These are phyloP conservation scores for Phanerotoma sp. DNA, from an alignment of 2,888 invertebrate species.

Conservation along the genomic window DNA sequence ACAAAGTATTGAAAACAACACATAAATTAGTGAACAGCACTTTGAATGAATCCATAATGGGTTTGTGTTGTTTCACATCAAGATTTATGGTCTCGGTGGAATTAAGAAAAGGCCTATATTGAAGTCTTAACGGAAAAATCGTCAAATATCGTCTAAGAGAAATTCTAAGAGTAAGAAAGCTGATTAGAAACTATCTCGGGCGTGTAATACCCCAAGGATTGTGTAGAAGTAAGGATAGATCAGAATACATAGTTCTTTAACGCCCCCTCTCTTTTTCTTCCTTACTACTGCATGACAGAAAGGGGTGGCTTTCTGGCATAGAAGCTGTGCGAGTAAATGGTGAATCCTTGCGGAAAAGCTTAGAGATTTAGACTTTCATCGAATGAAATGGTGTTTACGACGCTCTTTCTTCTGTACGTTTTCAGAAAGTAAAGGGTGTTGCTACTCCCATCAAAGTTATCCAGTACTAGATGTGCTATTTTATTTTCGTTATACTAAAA, in stretches of 20 bases:
- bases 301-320: conserved; percentile 31
- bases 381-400: conserved; percentile 50
- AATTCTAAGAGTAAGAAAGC: conserved; percentile 6
- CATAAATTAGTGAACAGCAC: no score
- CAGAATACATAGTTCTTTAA: conserved; percentile 33
- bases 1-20: no score
- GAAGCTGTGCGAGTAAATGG: conserved; percentile 35
- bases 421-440: conserved; percentile 7
- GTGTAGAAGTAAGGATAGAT: conserved; percentile 55
- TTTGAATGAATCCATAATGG: conserved; percentile 58
- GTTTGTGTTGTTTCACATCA: conserved; percentile 54
- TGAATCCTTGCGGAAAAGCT: conserved; percentile 54
- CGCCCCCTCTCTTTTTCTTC: conserved; percentile 15
- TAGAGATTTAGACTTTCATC: conserved; percentile 48
- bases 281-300: no score
- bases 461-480: neutral
- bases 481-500: neutral
- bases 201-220: conserved; percentile 57
- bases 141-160: conserved; percentile 12
- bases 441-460: neutral
- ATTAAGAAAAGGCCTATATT: no score
- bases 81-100: conserved; percentile 43
- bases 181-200: conserved; percentile 39
- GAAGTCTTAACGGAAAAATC: conserved; percentile 23
- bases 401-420: conserved; percentile 24